Evolutionary conservation across 2,797 vertebrate species (phyloP).

Genomic region (Triplophysa yarkandensis): DNA sequence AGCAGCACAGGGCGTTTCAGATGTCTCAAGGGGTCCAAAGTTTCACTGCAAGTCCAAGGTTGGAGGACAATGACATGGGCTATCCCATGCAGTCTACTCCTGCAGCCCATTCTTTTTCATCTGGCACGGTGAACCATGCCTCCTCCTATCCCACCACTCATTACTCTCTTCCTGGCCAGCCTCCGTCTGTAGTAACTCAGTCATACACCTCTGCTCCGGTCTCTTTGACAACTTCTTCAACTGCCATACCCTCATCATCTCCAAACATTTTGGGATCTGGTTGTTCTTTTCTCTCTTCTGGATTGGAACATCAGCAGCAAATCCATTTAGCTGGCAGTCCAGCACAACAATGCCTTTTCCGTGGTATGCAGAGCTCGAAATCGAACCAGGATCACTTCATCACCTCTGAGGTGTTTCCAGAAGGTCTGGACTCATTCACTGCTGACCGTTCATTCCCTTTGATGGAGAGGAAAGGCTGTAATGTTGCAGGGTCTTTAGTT

Average conservation of each 20-base stretch:
- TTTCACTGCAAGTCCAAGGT: slow-evolving; percentile 74
- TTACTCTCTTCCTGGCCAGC: slow-evolving; percentile 87
- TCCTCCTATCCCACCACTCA: slow-evolving; percentile 80
- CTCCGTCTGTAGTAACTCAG: slow-evolving; percentile 81
- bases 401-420: slow-evolving; percentile 86
- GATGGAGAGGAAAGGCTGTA: slow-evolving; percentile 81
- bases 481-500: slow-evolving; percentile 67
- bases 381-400: slow-evolving; percentile 85
- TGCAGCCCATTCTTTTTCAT: slow-evolving; percentile 81
- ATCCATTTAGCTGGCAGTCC: slow-evolving; percentile 76
- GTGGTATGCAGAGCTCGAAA: slow-evolving; percentile 79
- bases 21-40: slow-evolving; percentile 77
- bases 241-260: slow-evolving; percentile 73
- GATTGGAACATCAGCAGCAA: slow-evolving; percentile 76
- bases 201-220: slow-evolving; percentile 77
- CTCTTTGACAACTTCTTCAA: slow-evolving; percentile 76
- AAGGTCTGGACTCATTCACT: slow-evolving; percentile 84
- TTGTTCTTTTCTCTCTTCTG: slow-evolving; percentile 83
- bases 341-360: slow-evolving; percentile 82
- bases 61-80: slow-evolving; percentile 75
- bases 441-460: slow-evolving; percentile 74
- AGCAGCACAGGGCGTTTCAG: slow-evolving; percentile 76
- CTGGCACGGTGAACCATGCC: slow-evolving; percentile 82
- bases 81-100: slow-evolving; percentile 78
- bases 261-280: slow-evolving; percentile 81